Evolutionary conservation across 2,113 vertebrate species (phyloP), one percentile per base, ranked within the genome.

Genomic region (Arothron firmamentum): DNA sequence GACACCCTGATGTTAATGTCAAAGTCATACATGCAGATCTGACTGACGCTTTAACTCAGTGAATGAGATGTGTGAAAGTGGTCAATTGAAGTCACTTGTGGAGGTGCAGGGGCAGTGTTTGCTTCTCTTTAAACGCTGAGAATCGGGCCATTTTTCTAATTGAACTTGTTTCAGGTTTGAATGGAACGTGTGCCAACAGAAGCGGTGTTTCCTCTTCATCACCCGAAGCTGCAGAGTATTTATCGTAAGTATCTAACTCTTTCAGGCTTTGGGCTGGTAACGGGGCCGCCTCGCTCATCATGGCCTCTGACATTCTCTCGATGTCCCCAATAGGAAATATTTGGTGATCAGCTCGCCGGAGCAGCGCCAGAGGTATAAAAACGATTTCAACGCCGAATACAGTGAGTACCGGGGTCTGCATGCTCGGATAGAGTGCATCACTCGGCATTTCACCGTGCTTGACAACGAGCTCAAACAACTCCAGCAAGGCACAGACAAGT

Each of bases 351-450:
- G 82, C 52, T 94, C 94, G n/a, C 89, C 82, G 0, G 97, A 99
- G 85, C 96, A 98, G 77, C 94, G 97, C 12, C 96, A 98, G 86
- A 93, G 83, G 77, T 99, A 98, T 84, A 99, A 98, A 42, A 99
- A 93, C 0, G 96, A 98, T 84, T 99, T 99, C 87, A 99, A 98
- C 0, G 86, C 92, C 0, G 97, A 99, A 45, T 99, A 99, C 83
- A 94, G 57, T 20, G 96, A 98, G 85, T 99, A 98, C 90, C 83
- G 96, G 4, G 93, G 90, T 63, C 70, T 99, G 68, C 95, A 98
- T 3, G 92, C 95, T 3, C 90, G 96, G 65, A 99, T 99, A 58
- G 97, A 99, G 88, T 72, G 92, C 75, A 92, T 98, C 87, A 99
- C 97, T 0, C 90, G 94, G 4, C 93, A 95, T 15, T 99, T 99